Conservation (phyloP, 2,888 invertebrate species). For the Macrosoma leucophasiata region DNA sequence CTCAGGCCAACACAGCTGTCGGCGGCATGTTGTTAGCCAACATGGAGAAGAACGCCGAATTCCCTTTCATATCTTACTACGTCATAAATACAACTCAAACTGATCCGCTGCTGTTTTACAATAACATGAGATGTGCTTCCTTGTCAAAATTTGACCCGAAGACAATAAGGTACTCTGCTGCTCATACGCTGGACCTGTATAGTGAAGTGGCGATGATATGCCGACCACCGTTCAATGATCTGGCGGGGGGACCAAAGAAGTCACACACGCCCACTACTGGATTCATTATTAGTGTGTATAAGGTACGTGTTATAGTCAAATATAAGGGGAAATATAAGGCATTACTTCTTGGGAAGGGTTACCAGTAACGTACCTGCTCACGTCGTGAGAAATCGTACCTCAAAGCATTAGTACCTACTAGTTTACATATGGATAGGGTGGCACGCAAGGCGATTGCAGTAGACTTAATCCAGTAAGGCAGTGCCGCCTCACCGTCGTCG, state of each 20-base stretch:
- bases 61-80: slow-evolving; percentile 94
- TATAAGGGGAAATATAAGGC: too few relatives aligned
- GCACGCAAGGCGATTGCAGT: too few relatives aligned
- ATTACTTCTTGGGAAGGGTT: too few relatives aligned
- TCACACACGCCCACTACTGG: slow-evolving; percentile 89
- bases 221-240: slow-evolving; percentile 87
- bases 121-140: slow-evolving; percentile 88
- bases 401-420: too few relatives aligned
- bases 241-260: slow-evolving; percentile 84
- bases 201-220: slow-evolving; percentile 95
- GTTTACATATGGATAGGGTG: too few relatives aligned
- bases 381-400: too few relatives aligned
- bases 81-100: slow-evolving; percentile 91
- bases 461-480: too few relatives aligned
- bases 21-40: slow-evolving; percentile 92
- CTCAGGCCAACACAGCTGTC: slow-evolving; percentile 82
- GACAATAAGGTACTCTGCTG: slow-evolving; percentile 85
- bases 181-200: slow-evolving; percentile 90
- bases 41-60: slow-evolving; percentile 92
- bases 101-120: slow-evolving; percentile 90
- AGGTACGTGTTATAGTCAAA: slow-evolving; percentile 65
- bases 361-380: too few relatives aligned
- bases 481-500: too few relatives aligned
- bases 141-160: slow-evolving; percentile 91
- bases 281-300: slow-evolving; percentile 94